These are phyloP conservation scores for Clarias laeviceps DNA, from an alignment of 2,797 vertebrate genomes.

Conservation along the genomic window DNA sequence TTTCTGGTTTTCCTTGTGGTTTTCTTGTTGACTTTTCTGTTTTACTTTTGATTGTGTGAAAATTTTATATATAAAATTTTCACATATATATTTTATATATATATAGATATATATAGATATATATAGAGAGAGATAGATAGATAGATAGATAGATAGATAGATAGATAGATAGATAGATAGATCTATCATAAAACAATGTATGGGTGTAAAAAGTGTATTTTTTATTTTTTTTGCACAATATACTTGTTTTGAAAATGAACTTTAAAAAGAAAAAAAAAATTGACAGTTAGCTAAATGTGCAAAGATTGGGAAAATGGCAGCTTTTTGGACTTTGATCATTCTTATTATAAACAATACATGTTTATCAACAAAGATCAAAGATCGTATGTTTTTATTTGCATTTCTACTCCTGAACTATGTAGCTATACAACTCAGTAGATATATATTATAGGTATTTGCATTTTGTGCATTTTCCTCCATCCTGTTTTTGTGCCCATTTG, in stretches of 20 bases:
- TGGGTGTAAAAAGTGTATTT: too few species aligned
- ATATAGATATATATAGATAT: too few species aligned
- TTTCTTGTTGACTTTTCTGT: neutral
- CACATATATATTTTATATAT: too few species aligned
- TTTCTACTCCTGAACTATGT: neutral
- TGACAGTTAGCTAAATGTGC: neutral
- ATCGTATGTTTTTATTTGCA: neutral
- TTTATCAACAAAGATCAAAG: neutral
- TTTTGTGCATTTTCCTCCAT: neutral
- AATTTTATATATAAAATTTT: neutral
- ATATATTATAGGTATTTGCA: neutral
- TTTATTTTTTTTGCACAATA: neutral
- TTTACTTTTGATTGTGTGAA: neutral
- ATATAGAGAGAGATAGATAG: too few species aligned
- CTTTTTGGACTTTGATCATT: constrained; percentile 1
- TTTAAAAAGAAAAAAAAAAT: neutral
- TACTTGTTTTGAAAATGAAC: neutral
- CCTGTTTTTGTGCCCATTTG: neutral
- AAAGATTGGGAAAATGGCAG: constrained; percentile 3
- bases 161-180: too few species aligned
- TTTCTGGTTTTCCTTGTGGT: neutral
- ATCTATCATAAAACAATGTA: too few species aligned
- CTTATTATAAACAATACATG: neutral
- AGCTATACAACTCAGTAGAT: neutral
- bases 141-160: too few species aligned